Conservation (phyloP, 2,797 vertebrate genomes). For the Anguilla pacifica region DNA sequence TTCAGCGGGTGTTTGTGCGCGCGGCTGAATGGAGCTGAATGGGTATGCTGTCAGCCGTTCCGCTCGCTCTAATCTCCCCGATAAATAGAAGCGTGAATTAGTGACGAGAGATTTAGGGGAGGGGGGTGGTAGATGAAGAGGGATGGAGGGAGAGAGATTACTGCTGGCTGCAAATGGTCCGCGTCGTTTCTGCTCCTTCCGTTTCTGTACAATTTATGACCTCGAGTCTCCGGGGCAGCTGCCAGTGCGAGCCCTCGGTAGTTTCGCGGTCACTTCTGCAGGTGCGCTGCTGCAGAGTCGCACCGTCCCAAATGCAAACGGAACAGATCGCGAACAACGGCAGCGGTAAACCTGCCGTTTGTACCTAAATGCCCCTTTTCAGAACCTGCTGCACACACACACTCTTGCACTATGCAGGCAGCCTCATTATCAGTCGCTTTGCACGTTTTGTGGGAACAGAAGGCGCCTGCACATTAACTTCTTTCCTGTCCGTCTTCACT, state of each 20-base stretch:
- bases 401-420: slow-evolving; percentile 42
- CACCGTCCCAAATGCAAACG: background rate
- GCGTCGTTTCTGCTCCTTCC: background rate
- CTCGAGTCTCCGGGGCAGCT: background rate
- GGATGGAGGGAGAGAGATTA: background rate
- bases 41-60: background rate
- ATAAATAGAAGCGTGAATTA: slow-evolving; percentile 12
- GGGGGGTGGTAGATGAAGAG: background rate
- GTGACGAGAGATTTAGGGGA: background rate
- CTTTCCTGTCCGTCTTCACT: slow-evolving; percentile 59
- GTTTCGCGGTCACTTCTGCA: background rate
- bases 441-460: slow-evolving; percentile 67
- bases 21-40: slow-evolving; percentile 1
- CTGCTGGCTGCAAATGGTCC: background rate
- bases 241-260: background rate
- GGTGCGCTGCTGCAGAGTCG: background rate
- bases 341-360: background rate
- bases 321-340: background rate
- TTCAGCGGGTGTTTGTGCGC: background rate
- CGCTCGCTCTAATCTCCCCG: background rate
- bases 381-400: slow-evolving; percentile 28
- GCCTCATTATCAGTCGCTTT: slow-evolving; percentile 50
- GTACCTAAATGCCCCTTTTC: background rate
- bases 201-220: slow-evolving; percentile 16
- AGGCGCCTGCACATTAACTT: slow-evolving; percentile 69